These are phyloP conservation scores for Julus scanicus DNA, from an alignment of 2,888 invertebrate genomes.

Conservation along the genomic window DNA sequence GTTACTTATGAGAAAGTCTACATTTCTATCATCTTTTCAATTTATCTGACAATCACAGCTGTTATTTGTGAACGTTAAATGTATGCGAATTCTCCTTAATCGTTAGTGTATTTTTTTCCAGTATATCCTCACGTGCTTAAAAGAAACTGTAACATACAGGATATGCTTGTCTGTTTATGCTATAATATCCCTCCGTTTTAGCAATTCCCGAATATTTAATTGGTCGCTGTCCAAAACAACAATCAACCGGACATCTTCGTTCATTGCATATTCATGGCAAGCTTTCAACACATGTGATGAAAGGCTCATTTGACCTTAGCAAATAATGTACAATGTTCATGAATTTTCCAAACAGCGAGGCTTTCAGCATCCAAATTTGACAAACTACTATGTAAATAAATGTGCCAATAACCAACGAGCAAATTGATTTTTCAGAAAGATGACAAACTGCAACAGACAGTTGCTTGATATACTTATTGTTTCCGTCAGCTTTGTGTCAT, in stretches of 20 bases:
- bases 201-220: background rate
- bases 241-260: background rate
- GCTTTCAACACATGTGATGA: background rate
- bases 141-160: background rate
- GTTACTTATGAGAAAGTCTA: too few relatives aligned
- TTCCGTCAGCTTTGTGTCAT: background rate
- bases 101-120: too few relatives aligned
- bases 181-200: background rate
- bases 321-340: background rate
- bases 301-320: background rate
- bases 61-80: too few relatives aligned
- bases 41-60: too few relatives aligned
- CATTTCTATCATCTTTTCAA: too few relatives aligned
- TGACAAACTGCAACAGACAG: conserved; percentile 36
- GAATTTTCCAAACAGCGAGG: background rate
- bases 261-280: conserved; percentile 2
- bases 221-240: background rate
- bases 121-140: background rate
- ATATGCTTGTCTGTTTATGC: background rate
- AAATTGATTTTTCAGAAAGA: conserved; percentile 34
- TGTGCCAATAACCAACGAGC: background rate
- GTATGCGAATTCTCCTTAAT: too few relatives aligned
- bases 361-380: background rate
- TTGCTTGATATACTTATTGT: conserved; percentile 14
- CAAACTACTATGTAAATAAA: background rate